Percentiles rank a stretch among this genome's conserved stretches.
Conservation (phyloP, 2,113 vertebrate species). For the Panthera leo region DNA sequence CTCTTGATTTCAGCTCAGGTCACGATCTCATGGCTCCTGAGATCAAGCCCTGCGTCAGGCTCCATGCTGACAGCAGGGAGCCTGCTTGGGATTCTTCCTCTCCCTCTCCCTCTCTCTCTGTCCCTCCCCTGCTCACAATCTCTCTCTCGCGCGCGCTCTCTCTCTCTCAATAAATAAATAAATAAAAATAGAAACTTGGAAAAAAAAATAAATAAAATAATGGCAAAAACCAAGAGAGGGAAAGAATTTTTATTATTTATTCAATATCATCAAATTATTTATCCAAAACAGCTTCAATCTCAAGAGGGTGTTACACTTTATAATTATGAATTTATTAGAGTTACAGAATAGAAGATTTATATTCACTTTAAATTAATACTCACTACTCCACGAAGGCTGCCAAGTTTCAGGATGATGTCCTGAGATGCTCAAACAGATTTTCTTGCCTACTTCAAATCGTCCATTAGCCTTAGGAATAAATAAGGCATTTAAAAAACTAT, state of each 20-base stretch:
- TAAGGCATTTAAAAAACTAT: constrained; percentile 20
- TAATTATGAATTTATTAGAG: background rate
- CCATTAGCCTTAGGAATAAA: constrained; percentile 92
- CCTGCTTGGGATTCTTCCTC: too few relatives aligned
- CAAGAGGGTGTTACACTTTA: background rate
- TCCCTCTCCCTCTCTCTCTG: too few relatives aligned
- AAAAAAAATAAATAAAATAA: too few relatives aligned
- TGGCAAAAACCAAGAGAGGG: background rate
- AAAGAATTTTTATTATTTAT: constrained; percentile 33
- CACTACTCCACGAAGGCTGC: constrained; percentile 99
- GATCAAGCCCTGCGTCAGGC: too few relatives aligned
- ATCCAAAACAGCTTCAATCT: background rate
- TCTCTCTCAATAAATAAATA: too few relatives aligned
- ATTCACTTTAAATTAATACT: constrained; percentile 82
- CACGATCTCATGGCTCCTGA: too few relatives aligned
- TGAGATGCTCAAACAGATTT: constrained; percentile 99
- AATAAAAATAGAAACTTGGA: too few relatives aligned
- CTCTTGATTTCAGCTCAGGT: too few relatives aligned
- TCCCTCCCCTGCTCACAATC: too few relatives aligned
- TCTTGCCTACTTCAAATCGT: constrained; percentile 99
- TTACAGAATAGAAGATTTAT: background rate
- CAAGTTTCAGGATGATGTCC: constrained; percentile 99
- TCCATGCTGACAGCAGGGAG: too few relatives aligned
- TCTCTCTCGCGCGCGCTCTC: too few relatives aligned
- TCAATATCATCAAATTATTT: constrained; percentile 32